A percentile compares a stretch with the other conserved stretches of the same genome.
Evolutionary conservation across 1,140 invertebrate species (phyloP).

Genomic region (Drosophila tristis): DNA sequence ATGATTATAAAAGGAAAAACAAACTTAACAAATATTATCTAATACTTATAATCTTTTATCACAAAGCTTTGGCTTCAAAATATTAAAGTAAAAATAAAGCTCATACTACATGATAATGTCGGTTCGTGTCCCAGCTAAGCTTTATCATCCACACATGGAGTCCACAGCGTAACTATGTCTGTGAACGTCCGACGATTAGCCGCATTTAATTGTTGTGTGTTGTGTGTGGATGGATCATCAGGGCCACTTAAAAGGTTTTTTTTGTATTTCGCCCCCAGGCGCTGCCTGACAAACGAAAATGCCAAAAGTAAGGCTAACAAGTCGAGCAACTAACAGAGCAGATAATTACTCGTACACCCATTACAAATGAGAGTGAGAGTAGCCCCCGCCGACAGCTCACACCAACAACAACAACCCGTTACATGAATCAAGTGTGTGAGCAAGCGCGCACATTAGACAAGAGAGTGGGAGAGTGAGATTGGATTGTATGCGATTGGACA

Average conservation of each 20-base stretch:
- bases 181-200: slow-evolving; percentile 5
- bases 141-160: slow-evolving; percentile 13
- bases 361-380: slow-evolving; percentile 70
- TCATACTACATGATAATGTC: not conserved
- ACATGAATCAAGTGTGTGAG: slow-evolving; percentile 15
- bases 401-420: slow-evolving; percentile 4
- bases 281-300: slow-evolving; percentile 41
- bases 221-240: slow-evolving; percentile 31
- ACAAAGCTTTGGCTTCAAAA: slow-evolving; percentile 2
- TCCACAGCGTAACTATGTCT: slow-evolving; percentile 16
- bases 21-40: not conserved
- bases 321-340: slow-evolving; percentile 36
- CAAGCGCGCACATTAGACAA: slow-evolving; percentile 43
- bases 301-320: slow-evolving; percentile 63
- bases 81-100: not conserved
- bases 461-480: too few relatives aligned
- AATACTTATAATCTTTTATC: slow-evolving; percentile 4
- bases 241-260: slow-evolving; percentile 34
- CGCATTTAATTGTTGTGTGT: slow-evolving; percentile 53
- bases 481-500: slow-evolving; percentile 15
- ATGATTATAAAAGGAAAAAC: too few relatives aligned
- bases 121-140: slow-evolving; percentile 34
- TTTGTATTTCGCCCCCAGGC: slow-evolving; percentile 36
- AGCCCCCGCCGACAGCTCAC: slow-evolving; percentile 2
- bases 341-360: slow-evolving; percentile 48